Conservation (phyloP, 2,888 invertebrate genomes). For the Sminthurides aquaticus region DNA sequence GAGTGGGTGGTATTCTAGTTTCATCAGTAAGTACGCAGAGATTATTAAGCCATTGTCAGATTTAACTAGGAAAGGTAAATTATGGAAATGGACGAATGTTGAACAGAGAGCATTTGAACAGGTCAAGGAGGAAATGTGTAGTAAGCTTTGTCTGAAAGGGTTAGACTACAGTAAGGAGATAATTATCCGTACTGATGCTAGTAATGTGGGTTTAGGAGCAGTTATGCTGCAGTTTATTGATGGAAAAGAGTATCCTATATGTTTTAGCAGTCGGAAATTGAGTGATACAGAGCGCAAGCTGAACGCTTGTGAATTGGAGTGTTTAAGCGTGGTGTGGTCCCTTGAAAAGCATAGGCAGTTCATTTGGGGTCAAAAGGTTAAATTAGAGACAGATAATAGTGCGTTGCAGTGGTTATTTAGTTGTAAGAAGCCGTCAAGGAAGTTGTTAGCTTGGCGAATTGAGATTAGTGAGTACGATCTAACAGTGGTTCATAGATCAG, state of each 20-base stretch:
- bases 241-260: conserved; percentile 10
- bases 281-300: not conserved
- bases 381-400: not conserved
- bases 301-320: conserved; percentile 7
- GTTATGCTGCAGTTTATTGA: conserved; percentile 14
- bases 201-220: conserved; percentile 20
- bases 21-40: conserved; percentile 25
- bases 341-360: not conserved
- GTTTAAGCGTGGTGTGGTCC: conserved; percentile 4
- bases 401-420: not conserved
- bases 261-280: conserved; percentile 3
- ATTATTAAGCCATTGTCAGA: conserved; percentile 22
- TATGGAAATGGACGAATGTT: not conserved
- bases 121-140: conserved; percentile 19
- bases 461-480: not conserved
- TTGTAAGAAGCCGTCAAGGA: not conserved
- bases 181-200: conserved; percentile 17
- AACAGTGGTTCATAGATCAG: not conserved
- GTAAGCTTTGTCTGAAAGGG: conserved; percentile 11
- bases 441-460: not conserved
- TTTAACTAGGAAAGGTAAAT: conserved; percentile 14
- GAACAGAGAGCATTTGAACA: conserved; percentile 19
- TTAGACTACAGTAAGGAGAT: conserved; percentile 22
- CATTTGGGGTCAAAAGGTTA: not conserved
- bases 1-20: conserved; percentile 24